Evolutionary conservation across 2,888 invertebrate genomes (phyloP).

Genomic region (Eupithecia subumbrata): DNA sequence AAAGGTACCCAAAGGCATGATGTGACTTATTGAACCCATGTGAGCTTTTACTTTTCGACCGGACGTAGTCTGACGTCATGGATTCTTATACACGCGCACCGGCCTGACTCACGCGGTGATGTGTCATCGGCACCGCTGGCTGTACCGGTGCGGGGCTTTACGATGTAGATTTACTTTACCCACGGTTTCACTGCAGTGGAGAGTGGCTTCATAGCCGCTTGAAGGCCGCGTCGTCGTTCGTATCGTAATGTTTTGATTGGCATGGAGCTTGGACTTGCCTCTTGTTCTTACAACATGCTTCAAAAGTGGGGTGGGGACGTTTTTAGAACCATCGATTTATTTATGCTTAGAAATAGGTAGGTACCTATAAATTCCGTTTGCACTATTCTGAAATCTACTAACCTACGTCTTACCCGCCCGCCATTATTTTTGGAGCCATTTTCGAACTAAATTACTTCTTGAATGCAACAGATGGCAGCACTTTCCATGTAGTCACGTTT

Average conservation of each 20-base stretch:
- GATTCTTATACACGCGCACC: slow-evolving; percentile 69
- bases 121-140: slow-evolving; percentile 67
- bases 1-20: too few species aligned
- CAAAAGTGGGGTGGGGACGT: neutral
- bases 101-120: slow-evolving; percentile 57
- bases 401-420: neutral
- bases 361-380: neutral
- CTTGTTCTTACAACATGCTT: neutral
- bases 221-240: slow-evolving; percentile 8
- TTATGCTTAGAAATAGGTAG: too few species aligned
- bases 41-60: slow-evolving; percentile 43
- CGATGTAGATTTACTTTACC: slow-evolving; percentile 30
- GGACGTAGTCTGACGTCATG: slow-evolving; percentile 77
- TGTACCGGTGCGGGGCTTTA: slow-evolving; percentile 23
- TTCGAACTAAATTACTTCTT: neutral
- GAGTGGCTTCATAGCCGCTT: slow-evolving; percentile 2
- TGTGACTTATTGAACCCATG: neutral
- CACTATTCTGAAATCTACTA: neutral
- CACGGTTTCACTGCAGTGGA: slow-evolving; percentile 11
- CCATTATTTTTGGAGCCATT: neutral
- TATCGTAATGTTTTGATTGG: neutral
- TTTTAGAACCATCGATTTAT: neutral
- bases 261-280: neutral
- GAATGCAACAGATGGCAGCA: slow-evolving; percentile 5
- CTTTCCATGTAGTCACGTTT: neutral